Percentiles rank a stretch among this genome's conserved stretches.
Evolutionary conservation across 2,888 invertebrate genomes (phyloP).

Genomic region (Mongoloraphidia duomilia): DNA sequence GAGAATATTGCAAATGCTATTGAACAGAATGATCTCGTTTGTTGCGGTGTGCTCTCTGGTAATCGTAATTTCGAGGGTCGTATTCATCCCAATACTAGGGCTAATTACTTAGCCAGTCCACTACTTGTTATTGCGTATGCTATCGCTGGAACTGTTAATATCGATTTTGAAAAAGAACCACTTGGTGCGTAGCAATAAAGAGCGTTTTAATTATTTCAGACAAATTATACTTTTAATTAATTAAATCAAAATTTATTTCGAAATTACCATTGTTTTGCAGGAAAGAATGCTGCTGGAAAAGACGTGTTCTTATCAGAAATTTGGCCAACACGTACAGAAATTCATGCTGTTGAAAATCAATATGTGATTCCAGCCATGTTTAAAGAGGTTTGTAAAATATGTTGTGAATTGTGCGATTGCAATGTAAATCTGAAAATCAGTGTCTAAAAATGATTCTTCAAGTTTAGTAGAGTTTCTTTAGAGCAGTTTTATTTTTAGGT

Average conservation of each 20-base stretch:
- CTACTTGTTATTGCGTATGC: constrained; percentile 95
- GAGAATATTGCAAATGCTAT: constrained; percentile 85
- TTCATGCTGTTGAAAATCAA: constrained; percentile 75
- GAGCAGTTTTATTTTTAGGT: constrained; percentile 28
- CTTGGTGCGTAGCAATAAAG: constrained; percentile 38
- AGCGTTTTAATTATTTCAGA: not conserved
- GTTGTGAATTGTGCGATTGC: not conserved
- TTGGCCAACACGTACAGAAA: constrained; percentile 87
- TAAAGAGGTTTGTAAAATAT: constrained; percentile 49
- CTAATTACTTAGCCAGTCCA: constrained; percentile 97
- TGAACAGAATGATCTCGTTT: constrained; percentile 85
- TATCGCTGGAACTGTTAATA: constrained; percentile 84
- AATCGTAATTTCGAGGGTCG: constrained; percentile 98
- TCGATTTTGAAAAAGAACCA: constrained; percentile 87
- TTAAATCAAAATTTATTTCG: constrained; percentile 4
- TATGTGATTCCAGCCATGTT: constrained; percentile 95
- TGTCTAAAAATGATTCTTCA: not conserved
- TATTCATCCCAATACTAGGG: constrained; percentile 91
- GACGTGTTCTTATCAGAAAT: constrained; percentile 81
- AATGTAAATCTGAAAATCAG: no score
- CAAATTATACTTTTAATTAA: constrained; percentile 1
- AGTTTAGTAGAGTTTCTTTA: not conserved
- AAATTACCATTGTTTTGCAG: constrained; percentile 23
- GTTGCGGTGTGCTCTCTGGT: constrained; percentile 91
- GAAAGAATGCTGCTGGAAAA: constrained; percentile 50